Evolutionary conservation across 2,888 invertebrate genomes (phyloP), one percentile per base, ranked within the genome.

Genomic region (Taphrorychus bicolor): DNA sequence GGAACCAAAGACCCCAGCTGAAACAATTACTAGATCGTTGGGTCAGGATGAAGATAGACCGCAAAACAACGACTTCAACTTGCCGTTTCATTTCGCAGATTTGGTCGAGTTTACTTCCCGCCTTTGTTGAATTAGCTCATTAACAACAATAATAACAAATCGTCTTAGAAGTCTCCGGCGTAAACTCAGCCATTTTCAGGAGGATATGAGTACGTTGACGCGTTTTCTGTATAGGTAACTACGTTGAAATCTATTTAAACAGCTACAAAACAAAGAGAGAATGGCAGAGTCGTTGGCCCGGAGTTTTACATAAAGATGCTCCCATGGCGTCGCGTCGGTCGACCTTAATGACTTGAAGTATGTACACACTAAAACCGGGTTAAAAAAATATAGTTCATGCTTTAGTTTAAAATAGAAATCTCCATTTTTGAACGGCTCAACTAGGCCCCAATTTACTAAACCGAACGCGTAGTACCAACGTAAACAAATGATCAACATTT

Each of bases 281-380:
- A 64, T 40, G 16, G 19, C n/a, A 51, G 24, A 58, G 64, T 64
- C 64, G 57, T 49, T 59, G 64, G 64, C 64, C 64, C 22, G 59
- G 49, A 24, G 48, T 57, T 62, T 63, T 63, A 49, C n/a, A 45
- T 18, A 17, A 17, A 59, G 32, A 32, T 32, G 32, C 2, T 32
- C 32, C 32, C 32, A 53, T 59, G 65, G 56, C 48, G 59, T 59
- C 59, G 21, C 23, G 59, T 66, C 53, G 59, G 59, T 22, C 59
- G 66, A 66, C 66, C 66, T 52, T 66, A 66, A 66, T 66, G 59
- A 66, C 59, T 54, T 11, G 9, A 51, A 9, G 32, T 32, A 32
- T 24, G 24, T 24, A 5, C 32, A 57, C 45, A 56, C 22, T 41
- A 32, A 45, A 66, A 59, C 42, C 42, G 51, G 49, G 64, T 48